Evolutionary conservation across 2,888 invertebrate genomes (phyloP).

Genomic region (Loripinus fragilis): DNA sequence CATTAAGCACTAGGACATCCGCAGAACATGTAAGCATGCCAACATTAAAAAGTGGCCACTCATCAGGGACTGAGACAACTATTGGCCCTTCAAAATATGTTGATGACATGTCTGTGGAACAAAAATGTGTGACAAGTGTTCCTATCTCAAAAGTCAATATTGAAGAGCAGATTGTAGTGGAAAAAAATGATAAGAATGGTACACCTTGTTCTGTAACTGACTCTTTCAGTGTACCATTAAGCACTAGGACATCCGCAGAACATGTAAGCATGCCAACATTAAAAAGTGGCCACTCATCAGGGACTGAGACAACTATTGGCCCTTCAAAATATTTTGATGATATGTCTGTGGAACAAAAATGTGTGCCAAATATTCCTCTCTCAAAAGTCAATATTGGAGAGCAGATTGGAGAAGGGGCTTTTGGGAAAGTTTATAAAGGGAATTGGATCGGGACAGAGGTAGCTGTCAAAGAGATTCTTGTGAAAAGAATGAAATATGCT

Average conservation of each 20-base stretch:
- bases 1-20: background rate
- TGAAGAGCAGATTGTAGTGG: background rate
- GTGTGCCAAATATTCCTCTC: conserved; percentile 1
- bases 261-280: background rate
- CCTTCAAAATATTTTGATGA: background rate
- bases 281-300: background rate
- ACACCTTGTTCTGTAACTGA: too few relatives aligned
- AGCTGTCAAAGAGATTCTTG: conserved; percentile 42
- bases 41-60: background rate
- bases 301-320: background rate
- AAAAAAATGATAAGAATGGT: background rate
- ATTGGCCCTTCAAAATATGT: background rate
- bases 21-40: background rate
- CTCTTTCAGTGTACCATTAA: too few relatives aligned
- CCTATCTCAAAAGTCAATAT: background rate
- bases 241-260: background rate
- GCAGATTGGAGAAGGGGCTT: conserved; percentile 37
- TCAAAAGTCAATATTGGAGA: conserved; percentile 12
- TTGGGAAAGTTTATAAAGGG: conserved; percentile 33
- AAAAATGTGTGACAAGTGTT: background rate
- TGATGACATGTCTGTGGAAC: background rate
- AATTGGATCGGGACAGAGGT: conserved; percentile 42
- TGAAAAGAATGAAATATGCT: conserved; percentile 28
- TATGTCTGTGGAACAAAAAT: background rate
- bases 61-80: background rate